Evolutionary conservation across 2,797 vertebrate genomes (phyloP), one percentile per base, ranked within the genome.

Genomic region (Eospalax fontanierii): DNA sequence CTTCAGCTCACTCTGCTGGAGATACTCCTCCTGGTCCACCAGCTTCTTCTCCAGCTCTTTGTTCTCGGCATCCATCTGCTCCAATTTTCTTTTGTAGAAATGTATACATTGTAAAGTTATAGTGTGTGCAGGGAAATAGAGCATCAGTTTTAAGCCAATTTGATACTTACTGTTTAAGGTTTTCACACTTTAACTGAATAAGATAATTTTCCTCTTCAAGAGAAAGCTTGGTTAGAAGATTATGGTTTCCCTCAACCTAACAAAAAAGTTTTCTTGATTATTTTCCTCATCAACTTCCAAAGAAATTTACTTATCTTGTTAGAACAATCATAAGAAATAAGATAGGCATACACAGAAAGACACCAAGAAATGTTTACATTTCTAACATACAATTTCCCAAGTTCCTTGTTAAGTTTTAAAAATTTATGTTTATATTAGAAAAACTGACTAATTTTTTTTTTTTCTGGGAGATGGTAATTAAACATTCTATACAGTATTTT

Each of bases 11-110:
- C 98, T 98, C 93, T 98, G 98, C 96, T 98, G 95, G 84, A 99
- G 98, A 92, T 75, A 97, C 73, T 99, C 99, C 96, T 99, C 99
- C 97, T 99, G 99, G 95, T 92, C 97, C 11, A 94, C 97, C 8
- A 99, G 98, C 93, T 98, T 98, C 96, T 94, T 96, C 33, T 99
- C 98, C 95, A 99, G 98, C 91, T 98, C 98, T 97, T 98, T 93
- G 93, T 99, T 99, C 97, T 99, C 98, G 94, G 97, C 96, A 95
- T 99, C 98, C 97, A 99, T 89, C 91, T 98, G 96, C 96, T 99
- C 98, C 93, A 99, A 97, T 95, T 98, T 98, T 96, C 99, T 99
- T 97, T 95, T 91, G 2, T 43, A 98, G 88, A 97, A 98, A 65
- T 9, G 97, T 87, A 26, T 10, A 38, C 35, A 93, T 38, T n/a